A percentile compares a stretch with the other conserved stretches of the same genome.
Conservation (phyloP, 2,797 vertebrate genomes). For the Psittacula derbiana region DNA sequence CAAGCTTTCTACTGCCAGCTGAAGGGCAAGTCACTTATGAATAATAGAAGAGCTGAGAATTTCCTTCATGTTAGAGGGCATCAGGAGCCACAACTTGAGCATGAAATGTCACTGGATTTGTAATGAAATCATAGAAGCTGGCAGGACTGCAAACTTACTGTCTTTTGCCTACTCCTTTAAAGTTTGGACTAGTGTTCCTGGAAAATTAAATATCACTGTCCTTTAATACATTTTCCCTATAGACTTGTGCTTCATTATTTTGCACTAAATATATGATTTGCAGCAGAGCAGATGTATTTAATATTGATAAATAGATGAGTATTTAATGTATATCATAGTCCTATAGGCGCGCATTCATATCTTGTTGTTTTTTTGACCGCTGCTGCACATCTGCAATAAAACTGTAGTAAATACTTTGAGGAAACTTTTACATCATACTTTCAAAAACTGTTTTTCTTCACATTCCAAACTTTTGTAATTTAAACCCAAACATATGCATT, state of each 20-base stretch:
- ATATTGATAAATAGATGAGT: not conserved
- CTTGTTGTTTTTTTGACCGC: not conserved
- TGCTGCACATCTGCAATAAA: not conserved
- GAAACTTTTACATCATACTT: not conserved
- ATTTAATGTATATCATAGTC: not conserved
- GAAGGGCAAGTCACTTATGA: conserved; percentile 5
- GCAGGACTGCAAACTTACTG: not conserved
- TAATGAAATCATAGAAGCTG: not conserved
- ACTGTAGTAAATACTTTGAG: not conserved
- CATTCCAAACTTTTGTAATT: not conserved
- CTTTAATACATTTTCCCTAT: not conserved
- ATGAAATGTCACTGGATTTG: conserved; percentile 14
- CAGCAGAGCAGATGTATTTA: not conserved
- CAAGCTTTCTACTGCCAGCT: not conserved
- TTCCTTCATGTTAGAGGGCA: not conserved
- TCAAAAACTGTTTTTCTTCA: not conserved
- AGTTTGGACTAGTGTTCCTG: not conserved
- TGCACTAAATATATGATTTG: not conserved
- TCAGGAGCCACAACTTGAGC: not conserved
- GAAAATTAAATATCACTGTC: not conserved
- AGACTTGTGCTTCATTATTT: not conserved
- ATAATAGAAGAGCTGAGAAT: conserved; percentile 33
- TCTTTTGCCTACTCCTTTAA: not conserved
- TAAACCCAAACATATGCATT: not conserved
- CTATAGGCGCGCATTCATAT: not conserved